Base-by-base conservation (phyloP, 2,113 vertebrate species). In the Ceratotherium simum region DNA sequence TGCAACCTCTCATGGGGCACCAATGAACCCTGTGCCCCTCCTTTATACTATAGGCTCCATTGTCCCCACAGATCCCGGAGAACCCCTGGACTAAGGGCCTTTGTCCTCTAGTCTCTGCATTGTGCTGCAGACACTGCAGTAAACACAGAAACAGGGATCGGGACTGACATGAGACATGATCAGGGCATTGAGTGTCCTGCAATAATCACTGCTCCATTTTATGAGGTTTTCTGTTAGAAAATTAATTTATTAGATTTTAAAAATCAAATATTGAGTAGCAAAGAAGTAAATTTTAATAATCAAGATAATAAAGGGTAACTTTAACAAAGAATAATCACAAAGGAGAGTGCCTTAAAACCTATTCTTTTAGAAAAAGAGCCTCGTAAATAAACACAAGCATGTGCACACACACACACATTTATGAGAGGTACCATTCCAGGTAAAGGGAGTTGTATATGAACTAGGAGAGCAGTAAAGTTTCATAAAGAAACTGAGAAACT, bases 151-250 rank as follows among this genome's bases (percentile, higher is more conserved):
- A 83, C 25, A 21, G 76, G 20, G 11, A 31, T 31, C 12, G 5
- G 33, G 36, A 48, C 36, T 36, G 58, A 72, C 31, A 16, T 42
- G 80, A 79, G 70, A 51, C 11, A 4, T 3, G 39, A 36, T 64
- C 48, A 33, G 46, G 80, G 4, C 39, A 16, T 7, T 10, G 56
- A 23, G 18, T 3, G 4, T 60, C 33, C 65, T 64, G 20, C 39
- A 48, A 14, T 69, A 33, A 73, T 33, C 17, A 36, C 17, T 48
- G 54, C 42, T 85, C 42, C 29, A 9, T 65, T 87, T 27, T 18
- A 10, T 48, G 31, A 62, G 64, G 48, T 39, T 97, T 96, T 69
- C 76, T 84, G 42, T 76, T 88, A 31, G 69, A 62, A 96, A 84
- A 48, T 25, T 9, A 39, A 80, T 29, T 48, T 67, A 69, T 75